Percentiles rank a stretch among this genome's conserved stretches.
These are phyloP conservation scores for Drosophila siamana DNA, from an alignment of 2,888 invertebrate genomes.

Conservation along the genomic window DNA sequence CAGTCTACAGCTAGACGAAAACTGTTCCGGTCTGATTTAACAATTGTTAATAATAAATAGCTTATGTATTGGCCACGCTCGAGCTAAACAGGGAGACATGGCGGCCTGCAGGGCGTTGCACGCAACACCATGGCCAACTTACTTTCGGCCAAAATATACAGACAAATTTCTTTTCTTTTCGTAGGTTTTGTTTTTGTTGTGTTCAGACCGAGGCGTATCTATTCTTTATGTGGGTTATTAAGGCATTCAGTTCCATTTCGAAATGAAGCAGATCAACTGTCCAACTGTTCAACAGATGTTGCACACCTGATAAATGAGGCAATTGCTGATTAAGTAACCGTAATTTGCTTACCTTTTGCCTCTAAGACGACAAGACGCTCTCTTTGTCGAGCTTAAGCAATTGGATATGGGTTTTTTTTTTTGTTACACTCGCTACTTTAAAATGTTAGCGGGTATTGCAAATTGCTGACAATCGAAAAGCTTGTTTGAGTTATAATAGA, in stretches of 20 bases:
- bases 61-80: constrained; percentile 75
- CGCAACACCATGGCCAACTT: constrained; percentile 31
- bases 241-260: constrained; percentile 11
- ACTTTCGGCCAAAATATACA: constrained; percentile 39
- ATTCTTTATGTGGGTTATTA: constrained; percentile 15
- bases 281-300: constrained; percentile 50
- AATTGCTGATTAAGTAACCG: constrained; percentile 75
- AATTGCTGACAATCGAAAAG: background rate
- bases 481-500: background rate
- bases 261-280: constrained; percentile 4
- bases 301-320: constrained; percentile 77
- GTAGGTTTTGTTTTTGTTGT: background rate
- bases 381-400: constrained; percentile 56
- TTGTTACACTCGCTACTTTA: background rate
- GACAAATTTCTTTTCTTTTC: constrained; percentile 9
- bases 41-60: constrained; percentile 83
- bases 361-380: constrained; percentile 35
- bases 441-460: background rate
- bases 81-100: constrained; percentile 23
- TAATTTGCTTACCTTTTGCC: constrained; percentile 42
- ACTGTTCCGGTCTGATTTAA: constrained; percentile 84
- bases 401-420: constrained; percentile 13
- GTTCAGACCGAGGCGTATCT: constrained; percentile 1
- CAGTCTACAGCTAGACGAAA: constrained; percentile 51
- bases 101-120: constrained; percentile 43